Percentiles rank a stretch among this genome's conserved stretches.
Conservation (phyloP, 2,113 vertebrate species). For the Salvelinus namaycush region DNA sequence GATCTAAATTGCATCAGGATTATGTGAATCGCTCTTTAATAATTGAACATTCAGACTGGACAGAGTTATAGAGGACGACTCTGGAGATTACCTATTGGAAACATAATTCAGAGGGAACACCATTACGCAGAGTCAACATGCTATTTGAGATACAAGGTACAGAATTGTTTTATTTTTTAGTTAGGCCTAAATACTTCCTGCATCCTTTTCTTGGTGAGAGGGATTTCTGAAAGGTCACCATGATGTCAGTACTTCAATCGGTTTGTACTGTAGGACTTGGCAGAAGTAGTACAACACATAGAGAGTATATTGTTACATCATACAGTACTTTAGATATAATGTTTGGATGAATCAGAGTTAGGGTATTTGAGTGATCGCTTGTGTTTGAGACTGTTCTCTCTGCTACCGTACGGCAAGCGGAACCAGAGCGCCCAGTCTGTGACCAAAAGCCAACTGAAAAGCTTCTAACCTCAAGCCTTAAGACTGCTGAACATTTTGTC, state of each 20-base stretch:
- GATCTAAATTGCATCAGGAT: fast-evolving
- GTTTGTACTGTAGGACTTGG: no score
- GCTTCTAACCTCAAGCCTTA: no score
- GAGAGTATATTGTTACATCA: no score
- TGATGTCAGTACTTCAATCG: no score
- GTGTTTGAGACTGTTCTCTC: fast-evolving
- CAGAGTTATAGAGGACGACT: conserved; percentile 20
- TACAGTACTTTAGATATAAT: no score
- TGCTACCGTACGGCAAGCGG: no score
- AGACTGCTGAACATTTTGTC: no score
- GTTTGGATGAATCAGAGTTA: background rate
- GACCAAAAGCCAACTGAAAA: no score
- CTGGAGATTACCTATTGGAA: conserved; percentile 31
- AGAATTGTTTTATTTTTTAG: background rate
- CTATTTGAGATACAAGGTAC: conserved; percentile 41
- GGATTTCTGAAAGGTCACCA: background rate
- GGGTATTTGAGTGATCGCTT: background rate
- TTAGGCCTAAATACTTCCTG: background rate
- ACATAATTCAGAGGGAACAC: background rate
- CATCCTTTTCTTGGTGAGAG: background rate
- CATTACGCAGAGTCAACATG: background rate
- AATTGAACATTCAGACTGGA: conserved; percentile 18
- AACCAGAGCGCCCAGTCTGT: background rate
- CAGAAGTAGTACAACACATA: no score
- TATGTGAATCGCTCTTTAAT: background rate